Percentiles rank a stretch among this genome's conserved stretches.
These are phyloP conservation scores for Willowsia nigromaculata DNA, from an alignment of 2,888 invertebrate species.

Conservation along the genomic window DNA sequence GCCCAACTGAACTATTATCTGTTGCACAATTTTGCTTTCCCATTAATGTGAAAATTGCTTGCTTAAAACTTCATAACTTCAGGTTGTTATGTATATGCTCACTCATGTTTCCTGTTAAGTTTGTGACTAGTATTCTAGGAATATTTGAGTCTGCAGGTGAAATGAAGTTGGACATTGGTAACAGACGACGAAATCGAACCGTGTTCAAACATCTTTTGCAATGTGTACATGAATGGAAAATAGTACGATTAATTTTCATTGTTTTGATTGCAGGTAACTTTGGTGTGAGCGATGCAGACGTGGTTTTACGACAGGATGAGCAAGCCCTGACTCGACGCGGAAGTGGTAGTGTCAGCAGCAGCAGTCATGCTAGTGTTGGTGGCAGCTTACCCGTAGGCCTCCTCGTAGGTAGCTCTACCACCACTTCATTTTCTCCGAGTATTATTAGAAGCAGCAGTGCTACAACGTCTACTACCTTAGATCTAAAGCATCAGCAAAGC, in stretches of 20 bases:
- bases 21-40: no score
- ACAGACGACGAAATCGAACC: no score
- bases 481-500: slow-evolving; percentile 16
- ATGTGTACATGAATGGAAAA: not conserved
- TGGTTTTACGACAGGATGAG: slow-evolving; percentile 63
- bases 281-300: slow-evolving; percentile 77
- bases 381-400: not conserved
- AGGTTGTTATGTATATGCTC: no score
- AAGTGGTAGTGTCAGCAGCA: not conserved
- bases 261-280: slow-evolving; percentile 73
- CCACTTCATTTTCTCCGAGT: slow-evolving; percentile 37
- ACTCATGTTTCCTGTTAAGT: no score
- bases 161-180: no score
- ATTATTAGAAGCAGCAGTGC: not conserved
- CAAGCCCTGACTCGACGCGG: not conserved
- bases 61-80: no score
- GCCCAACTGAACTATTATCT: no score
- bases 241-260: not conserved
- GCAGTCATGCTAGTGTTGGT: not conserved
- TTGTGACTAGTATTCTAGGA: no score
- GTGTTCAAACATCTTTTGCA: no score
- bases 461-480: not conserved
- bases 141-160: no score
- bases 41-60: no score
- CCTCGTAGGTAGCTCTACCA: not conserved